A percentile compares a stretch with the other conserved stretches of the same genome.
Evolutionary conservation across 2,113 vertebrate species (phyloP).

Genomic region (Mastomys natalensis): DNA sequence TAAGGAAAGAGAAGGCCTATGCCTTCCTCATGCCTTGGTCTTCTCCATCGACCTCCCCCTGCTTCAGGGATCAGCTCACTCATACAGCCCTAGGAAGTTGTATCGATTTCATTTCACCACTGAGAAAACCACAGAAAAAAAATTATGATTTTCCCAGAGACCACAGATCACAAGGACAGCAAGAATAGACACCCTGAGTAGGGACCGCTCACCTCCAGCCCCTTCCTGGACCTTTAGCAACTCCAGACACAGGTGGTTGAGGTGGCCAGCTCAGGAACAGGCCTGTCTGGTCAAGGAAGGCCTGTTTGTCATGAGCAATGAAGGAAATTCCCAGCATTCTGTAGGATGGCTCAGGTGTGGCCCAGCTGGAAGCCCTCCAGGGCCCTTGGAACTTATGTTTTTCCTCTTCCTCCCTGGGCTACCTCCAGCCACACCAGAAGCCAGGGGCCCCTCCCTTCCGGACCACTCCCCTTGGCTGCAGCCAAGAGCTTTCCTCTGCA

Average conservation of each 20-base stretch:
- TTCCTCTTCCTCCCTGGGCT: conserved; percentile 55
- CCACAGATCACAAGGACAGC: not conserved
- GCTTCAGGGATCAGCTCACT: not conserved
- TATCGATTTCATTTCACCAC: not conserved
- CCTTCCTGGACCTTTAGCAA: too few relatives aligned
- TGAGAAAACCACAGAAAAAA: not conserved
- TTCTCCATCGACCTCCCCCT: not conserved
- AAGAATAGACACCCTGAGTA: not conserved
- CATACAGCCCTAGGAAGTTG: rapidly evolving
- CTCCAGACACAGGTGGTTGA: not conserved
- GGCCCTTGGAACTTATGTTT: not conserved
- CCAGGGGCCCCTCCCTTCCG: conserved; percentile 44
- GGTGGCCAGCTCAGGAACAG: not conserved
- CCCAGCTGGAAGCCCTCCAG: not conserved
- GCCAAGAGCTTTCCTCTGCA: not conserved
- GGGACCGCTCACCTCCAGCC: not conserved
- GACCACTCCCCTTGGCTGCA: not conserved
- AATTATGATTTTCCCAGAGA: not conserved
- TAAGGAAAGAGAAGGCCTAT: not conserved
- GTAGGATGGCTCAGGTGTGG: conserved; percentile 39
- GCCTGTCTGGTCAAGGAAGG: not conserved
- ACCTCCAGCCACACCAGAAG: not conserved
- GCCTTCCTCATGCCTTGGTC: rapidly evolving
- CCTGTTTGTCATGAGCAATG: not conserved
- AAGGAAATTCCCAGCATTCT: conserved; percentile 52